Percentiles rank a stretch among this genome's conserved stretches.
Conservation (phyloP, 2,797 vertebrate genomes). For the Chanos chanos region DNA sequence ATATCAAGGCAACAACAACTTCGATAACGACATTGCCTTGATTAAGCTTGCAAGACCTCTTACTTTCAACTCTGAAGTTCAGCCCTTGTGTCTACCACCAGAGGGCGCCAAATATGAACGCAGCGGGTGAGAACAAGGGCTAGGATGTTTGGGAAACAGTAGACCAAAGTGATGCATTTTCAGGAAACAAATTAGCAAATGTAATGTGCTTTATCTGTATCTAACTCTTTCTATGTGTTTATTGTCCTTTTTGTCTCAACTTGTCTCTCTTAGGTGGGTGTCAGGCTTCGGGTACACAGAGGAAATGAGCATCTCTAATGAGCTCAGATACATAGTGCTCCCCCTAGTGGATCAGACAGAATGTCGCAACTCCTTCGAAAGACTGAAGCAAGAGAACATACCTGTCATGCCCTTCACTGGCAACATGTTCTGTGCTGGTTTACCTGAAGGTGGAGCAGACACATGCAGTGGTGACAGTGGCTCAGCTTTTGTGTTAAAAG, state of each 20-base stretch:
- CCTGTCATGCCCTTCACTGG: slow-evolving; percentile 15
- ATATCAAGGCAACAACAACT: slow-evolving; percentile 3
- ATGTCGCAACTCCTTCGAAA: slow-evolving; percentile 14
- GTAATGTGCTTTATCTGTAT: too few relatives aligned
- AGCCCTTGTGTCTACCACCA: slow-evolving; percentile 50
- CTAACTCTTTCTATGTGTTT: not conserved
- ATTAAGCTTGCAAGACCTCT: slow-evolving; percentile 43
- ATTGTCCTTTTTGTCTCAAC: not conserved
- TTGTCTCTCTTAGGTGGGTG: slow-evolving; percentile 17
- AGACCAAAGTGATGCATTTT: too few relatives aligned
- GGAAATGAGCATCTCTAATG: accelerated
- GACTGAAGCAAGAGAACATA: accelerated
- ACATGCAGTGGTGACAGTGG: slow-evolving; percentile 51
- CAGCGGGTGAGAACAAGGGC: slow-evolving; percentile 23
- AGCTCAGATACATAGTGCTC: slow-evolving; percentile 26
- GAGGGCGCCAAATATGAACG: not conserved
- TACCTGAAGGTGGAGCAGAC: slow-evolving; percentile 29
- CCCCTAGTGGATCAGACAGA: slow-evolving; percentile 19
- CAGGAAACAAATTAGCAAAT: too few relatives aligned
- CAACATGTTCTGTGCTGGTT: slow-evolving; percentile 55
- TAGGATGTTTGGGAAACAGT: too few relatives aligned
- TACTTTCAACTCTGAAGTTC: slow-evolving; percentile 36
- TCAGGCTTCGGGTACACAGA: slow-evolving; percentile 47
- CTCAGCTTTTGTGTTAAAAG: slow-evolving; percentile 23
- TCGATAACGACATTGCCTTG: slow-evolving; percentile 48